Base-by-base conservation (phyloP, 2,113 vertebrate species). In the Callopanchax toddi region DNA sequence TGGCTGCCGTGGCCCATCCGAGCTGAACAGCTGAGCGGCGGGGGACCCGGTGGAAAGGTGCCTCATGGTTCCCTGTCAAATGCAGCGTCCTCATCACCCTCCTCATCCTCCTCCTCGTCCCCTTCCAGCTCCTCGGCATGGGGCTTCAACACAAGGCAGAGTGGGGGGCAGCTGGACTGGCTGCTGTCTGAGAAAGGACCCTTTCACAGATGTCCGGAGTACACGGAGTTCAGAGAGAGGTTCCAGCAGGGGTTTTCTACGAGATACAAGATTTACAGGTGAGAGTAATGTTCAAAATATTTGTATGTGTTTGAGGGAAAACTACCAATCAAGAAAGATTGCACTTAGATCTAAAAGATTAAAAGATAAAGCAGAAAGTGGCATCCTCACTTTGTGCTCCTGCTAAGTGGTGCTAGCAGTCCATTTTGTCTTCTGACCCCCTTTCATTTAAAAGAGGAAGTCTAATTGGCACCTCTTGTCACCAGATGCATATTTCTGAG, bases 181-280 rank as follows among this genome's bases (percentile, higher is more conserved):
- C 93, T 99, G 79, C 94, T 99, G 77, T 95, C 94, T 0, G 96
- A 99, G 87, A 94, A 96, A 29, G 97, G 97, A 53, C 97, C 97
- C 26, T 99, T 99, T 88, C 94, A 99, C 91, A 91, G 93, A 43
- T 94, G 95, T 46, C 96, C 95, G 13, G 96, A 98, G 81, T 99
- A 99, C 63, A 91, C 94, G 0, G 96, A 99, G 83, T 99, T 98
- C 89, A 91, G 93, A 87, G 97, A 99, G 81, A 91, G 97, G 49
- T 96, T 95, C 89, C 95, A 96, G 60, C 96, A 98, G 82, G 96
- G 96, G 60, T 99, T 98, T 90, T 96, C 95, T 89, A 98, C 96
- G 86, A 95, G 97, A 89, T 99, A 99, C 89, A 95, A 97, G 91
- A 99, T 99, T 89, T 99, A 99, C 93, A 98, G 97, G 97, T 99